Evolutionary conservation across 2,113 vertebrate genomes (phyloP), one percentile per base, ranked within the genome.

Genomic region (Hydrochoerus hydrochaeris): DNA sequence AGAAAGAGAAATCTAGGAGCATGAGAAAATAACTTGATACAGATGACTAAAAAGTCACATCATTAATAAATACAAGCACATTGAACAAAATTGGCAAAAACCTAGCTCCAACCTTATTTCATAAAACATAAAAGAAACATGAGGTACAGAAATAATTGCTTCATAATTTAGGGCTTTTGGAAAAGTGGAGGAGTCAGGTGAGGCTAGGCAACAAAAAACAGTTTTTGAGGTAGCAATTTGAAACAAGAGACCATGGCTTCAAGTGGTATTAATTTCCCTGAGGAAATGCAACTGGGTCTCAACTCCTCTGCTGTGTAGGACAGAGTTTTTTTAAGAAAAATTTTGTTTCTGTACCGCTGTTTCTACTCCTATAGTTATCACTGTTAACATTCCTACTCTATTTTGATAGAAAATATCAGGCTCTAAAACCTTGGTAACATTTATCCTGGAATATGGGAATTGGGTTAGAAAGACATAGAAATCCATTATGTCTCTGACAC

Each of bases 51-150:
- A 63, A 91, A 90, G 2, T 49, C 49, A 38, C 52, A 38, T 71
- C 69, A 67, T 49, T 67, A 80, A 63, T 80, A 94, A 92, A 80
- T 41, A 38, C 41, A 73, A 57, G 57, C 83, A 75, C 19, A 12
- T 11, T 73, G 69, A 83, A 92, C 35, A n/a, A 82, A 94, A 96
- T 38, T 52, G 65, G 38, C 44, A 90, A 92, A 92, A 96, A 73
- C 69, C 11, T 5, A 85, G 38, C 52, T 86, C 41, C n/a, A 90
- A 85, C n/a, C 52, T 82, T 4, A 44, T 84, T 92, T 95, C 63
- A 83, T 63, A 54, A 60, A 67, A 58, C 22, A 16, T 46, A 75
- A 84, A 90, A 94, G 73, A 95, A 85, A 69, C 2, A n/a, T 58
- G 38, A 93, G 35, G 12, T 81, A 60, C 60, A 75, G 41, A 90